A percentile compares a stretch with the other conserved stretches of the same genome.
Evolutionary conservation across 2,797 vertebrate species (phyloP).

Genomic region (Monodelphis domestica): DNA sequence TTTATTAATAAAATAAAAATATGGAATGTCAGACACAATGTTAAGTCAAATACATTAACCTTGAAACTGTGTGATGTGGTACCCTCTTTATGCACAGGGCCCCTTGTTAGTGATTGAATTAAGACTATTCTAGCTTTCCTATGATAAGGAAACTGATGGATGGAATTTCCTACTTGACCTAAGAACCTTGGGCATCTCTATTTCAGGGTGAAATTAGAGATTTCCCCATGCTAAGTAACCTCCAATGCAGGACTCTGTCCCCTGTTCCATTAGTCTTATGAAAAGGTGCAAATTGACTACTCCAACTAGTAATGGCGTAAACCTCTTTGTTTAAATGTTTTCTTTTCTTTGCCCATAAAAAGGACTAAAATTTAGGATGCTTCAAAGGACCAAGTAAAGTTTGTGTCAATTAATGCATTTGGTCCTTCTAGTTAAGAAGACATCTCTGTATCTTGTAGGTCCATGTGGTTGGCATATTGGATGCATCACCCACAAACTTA

Average conservation of each 20-base stretch:
- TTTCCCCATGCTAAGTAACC: neutral
- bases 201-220: neutral
- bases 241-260: neutral
- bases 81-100: neutral
- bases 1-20: slow-evolving; percentile 81
- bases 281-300: neutral
- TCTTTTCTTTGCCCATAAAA: neutral
- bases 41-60: slow-evolving; percentile 45
- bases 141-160: neutral
- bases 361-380: neutral
- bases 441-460: neutral
- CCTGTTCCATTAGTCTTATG: neutral
- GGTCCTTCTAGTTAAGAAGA: slow-evolving; percentile 3
- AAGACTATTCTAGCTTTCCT: neutral
- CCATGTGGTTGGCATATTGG: neutral
- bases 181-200: neutral
- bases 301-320: neutral
- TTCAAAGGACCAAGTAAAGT: neutral
- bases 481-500: slow-evolving; percentile 6
- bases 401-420: neutral
- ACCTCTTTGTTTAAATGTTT: neutral
- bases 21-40: slow-evolving; percentile 48
- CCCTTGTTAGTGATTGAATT: neutral
- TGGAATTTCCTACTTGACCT: neutral
- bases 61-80: neutral